phyloP scores from a whole-genome alignment of 2,113 vertebrate genomes.

The Apteryx owenii region DNA sequence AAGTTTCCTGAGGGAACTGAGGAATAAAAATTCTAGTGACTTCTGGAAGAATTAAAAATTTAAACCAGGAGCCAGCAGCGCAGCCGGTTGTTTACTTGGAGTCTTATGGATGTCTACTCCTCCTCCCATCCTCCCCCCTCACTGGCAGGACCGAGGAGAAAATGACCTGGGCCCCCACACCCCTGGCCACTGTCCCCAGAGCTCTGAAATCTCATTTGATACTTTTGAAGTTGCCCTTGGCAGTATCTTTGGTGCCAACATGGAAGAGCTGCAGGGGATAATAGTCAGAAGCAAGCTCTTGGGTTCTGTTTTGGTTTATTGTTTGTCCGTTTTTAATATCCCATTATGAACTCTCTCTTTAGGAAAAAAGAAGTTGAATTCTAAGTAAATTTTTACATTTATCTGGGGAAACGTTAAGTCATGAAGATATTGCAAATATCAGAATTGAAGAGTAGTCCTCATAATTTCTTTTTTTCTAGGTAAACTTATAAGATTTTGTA shows the following conservation, averaged over 20 bases:
- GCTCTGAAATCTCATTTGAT: too few relatives aligned
- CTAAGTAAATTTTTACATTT: not conserved
- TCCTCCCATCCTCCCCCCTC: too few relatives aligned
- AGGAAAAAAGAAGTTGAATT: not conserved
- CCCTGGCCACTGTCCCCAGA: too few relatives aligned
- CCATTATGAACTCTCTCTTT: not conserved
- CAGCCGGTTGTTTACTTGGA: too few relatives aligned
- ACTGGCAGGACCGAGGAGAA: too few relatives aligned
- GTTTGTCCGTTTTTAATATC: not conserved
- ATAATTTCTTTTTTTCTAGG: not conserved
- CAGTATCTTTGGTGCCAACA: too few relatives aligned
- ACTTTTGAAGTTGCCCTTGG: too few relatives aligned
- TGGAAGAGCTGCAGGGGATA: too few relatives aligned
- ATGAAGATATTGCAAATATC: not conserved
- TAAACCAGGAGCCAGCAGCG: not conserved
- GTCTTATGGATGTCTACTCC: too few relatives aligned
- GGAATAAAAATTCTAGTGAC: not conserved
- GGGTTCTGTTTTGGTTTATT: not conserved
- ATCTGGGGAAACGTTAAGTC: not conserved
- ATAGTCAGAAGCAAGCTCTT: not conserved
- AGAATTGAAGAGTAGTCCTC: not conserved
- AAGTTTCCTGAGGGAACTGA: not conserved
- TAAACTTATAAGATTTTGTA: not conserved
- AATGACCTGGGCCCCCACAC: too few relatives aligned
- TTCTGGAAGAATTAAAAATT: not conserved